These are phyloP conservation scores for Cricetomys ansorgei DNA, from an alignment of 2,113 vertebrate genomes.

Conservation along the genomic window DNA sequence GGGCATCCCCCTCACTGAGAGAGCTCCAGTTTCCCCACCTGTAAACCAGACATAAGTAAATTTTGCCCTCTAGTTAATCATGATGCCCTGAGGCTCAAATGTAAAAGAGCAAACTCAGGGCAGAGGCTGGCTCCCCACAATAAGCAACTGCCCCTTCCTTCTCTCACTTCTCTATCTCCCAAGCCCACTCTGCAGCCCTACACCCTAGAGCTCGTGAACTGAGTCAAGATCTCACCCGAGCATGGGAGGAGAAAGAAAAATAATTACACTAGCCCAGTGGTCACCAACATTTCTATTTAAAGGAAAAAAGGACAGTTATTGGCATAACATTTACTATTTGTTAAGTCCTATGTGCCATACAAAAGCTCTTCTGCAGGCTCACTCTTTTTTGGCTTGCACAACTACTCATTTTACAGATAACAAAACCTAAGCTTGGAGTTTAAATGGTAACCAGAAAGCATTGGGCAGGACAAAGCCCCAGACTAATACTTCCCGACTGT, in stretches of 20 bases:
- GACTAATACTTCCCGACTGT: background rate
- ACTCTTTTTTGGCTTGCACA: background rate
- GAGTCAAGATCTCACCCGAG: background rate
- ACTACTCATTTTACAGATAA: background rate
- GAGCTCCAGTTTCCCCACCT: background rate
- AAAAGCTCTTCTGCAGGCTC: background rate
- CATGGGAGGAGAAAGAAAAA: background rate
- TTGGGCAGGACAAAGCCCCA: background rate
- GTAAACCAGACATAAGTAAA: conserved; percentile 3
- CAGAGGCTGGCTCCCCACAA: background rate
- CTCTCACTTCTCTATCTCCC: background rate
- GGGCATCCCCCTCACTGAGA: background rate
- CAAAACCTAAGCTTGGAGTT: background rate
- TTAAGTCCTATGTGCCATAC: background rate
- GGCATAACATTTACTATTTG: background rate
- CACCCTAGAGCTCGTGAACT: background rate
- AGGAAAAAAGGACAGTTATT: background rate
- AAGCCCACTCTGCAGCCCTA: background rate
- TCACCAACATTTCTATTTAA: background rate
- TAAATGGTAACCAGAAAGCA: background rate
- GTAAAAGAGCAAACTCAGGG: background rate
- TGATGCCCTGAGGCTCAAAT: background rate
- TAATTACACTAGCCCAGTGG: background rate
- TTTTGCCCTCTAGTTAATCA: background rate
- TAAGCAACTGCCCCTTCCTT: background rate